phyloP scores from a whole-genome alignment of 2,797 vertebrate species.

The Pipistrellus pygmaeus region DNA sequence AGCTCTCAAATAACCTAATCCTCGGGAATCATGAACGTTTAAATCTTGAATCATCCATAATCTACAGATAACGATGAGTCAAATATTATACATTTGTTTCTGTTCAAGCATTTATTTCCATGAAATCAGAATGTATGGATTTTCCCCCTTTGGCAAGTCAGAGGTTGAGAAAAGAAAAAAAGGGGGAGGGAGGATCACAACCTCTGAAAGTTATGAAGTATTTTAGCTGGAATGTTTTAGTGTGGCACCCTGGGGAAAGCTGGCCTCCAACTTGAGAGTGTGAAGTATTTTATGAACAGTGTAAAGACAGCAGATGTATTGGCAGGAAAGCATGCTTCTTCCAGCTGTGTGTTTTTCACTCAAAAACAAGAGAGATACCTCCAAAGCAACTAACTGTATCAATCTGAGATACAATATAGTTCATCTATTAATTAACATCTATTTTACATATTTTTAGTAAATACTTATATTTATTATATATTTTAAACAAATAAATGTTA shows the following conservation, averaged over 20 bases:
- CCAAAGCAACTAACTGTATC: background rate
- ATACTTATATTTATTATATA: background rate
- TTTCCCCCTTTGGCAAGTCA: conserved; percentile 24
- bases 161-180: conserved; percentile 33
- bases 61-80: conserved; percentile 38
- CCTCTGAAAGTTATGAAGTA: conserved; percentile 6
- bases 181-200: background rate
- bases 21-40: conserved; percentile 21
- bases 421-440: background rate
- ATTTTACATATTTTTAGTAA: background rate
- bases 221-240: conserved; percentile 63
- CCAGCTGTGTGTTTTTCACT: conserved; percentile 21
- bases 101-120: conserved; percentile 50
- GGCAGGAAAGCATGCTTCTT: conserved; percentile 21
- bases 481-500: background rate
- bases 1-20: conserved; percentile 51
- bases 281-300: background rate
- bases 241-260: conserved; percentile 50
- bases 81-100: conserved; percentile 57
- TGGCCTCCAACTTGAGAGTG: conserved; percentile 23
- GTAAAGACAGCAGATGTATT: conserved; percentile 57
- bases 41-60: conserved; percentile 1
- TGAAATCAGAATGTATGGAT: conserved; percentile 54
- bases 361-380: background rate
- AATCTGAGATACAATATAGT: conserved; percentile 70